Evolutionary conservation across 2,113 vertebrate species (phyloP).

Genomic region (Zeus faber): DNA sequence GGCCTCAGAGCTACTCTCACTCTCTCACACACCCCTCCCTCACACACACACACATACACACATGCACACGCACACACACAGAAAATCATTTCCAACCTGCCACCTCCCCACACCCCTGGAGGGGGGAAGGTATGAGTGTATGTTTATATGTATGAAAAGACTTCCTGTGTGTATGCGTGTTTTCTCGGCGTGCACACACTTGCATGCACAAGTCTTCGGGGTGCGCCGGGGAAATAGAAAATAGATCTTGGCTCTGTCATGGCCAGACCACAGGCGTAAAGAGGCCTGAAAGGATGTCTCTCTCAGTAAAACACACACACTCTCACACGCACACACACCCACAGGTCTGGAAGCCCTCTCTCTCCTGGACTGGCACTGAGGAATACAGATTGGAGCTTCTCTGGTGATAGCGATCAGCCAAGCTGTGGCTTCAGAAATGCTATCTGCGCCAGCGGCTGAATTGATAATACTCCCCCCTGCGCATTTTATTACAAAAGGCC

Average conservation of each 20-base stretch:
- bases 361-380: slow-evolving; percentile 53
- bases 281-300: slow-evolving; percentile 65
- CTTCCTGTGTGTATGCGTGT: slow-evolving; percentile 17
- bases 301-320: slow-evolving; percentile 42
- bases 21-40: neutral
- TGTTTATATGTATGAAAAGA: slow-evolving; percentile 33
- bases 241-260: slow-evolving; percentile 66
- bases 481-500: slow-evolving; percentile 93
- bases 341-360: slow-evolving; percentile 52
- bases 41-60: slow-evolving; percentile 1
- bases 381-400: slow-evolving; percentile 71
- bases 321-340: slow-evolving; percentile 30
- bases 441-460: slow-evolving; percentile 93
- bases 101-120: slow-evolving; percentile 33
- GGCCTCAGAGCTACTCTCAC: neutral
- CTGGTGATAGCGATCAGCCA: slow-evolving; percentile 71
- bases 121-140: slow-evolving; percentile 41
- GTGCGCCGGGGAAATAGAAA: slow-evolving; percentile 37
- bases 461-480: slow-evolving; percentile 83
- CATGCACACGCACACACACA: slow-evolving; percentile 20
- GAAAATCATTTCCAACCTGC: slow-evolving; percentile 48
- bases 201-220: slow-evolving; percentile 47
- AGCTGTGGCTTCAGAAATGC: slow-evolving; percentile 67
- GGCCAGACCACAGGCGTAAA: slow-evolving; percentile 54
- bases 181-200: slow-evolving; percentile 11